Evolutionary conservation across 2,888 invertebrate species (phyloP), one percentile per base, ranked within the genome.

Genomic region (Spisula subtruncata): DNA sequence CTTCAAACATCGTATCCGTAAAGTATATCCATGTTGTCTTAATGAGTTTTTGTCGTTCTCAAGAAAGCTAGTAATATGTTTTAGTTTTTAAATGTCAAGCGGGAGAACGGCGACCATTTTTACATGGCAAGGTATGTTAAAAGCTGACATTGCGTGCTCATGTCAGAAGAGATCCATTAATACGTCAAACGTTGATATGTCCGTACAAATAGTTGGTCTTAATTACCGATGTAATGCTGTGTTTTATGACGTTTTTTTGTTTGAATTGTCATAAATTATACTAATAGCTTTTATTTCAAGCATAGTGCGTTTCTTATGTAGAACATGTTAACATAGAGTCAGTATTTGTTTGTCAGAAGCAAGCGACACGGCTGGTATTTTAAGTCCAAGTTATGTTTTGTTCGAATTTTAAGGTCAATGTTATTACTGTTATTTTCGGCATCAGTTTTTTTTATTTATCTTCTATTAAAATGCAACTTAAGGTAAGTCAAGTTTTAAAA

Each of bases 211-310:
- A 71, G 18, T 85, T 85, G 80, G 80, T 85, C 56, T 85, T 80
- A 85, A 85, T 85, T 85, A 85, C 71, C 51, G 41, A 80, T 85
- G 80, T 80, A 56, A 56, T 25, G 54, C 71, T 85, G 80, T 85
- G 46, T 35, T 18, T 5, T 54, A 51, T 35, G 12, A 35, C 56
- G 48, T 85, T 85, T 79, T 41, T 80, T 82, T 75, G 71, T 85
- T 85, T 80, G 85, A 85, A 80, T 85, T 41, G 80, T 79, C 51
- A 85, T 85, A 56, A 79, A 85, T 85, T 85, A 85, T 80, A 79
- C 79, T 85, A 85, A 85, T 85, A 54, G 85, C 35, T 79, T 79
- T 85, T 85, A 75, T 85, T 79, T 51, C 46, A 29, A 71, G 25
- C 51, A 25, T 20, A 85, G 48, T 79, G 79, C 79, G 51, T 85